A percentile compares a stretch with the other conserved stretches of the same genome.
Evolutionary conservation across 1,140 invertebrate species (phyloP).

Genomic region (Diuraphis noxia): DNA sequence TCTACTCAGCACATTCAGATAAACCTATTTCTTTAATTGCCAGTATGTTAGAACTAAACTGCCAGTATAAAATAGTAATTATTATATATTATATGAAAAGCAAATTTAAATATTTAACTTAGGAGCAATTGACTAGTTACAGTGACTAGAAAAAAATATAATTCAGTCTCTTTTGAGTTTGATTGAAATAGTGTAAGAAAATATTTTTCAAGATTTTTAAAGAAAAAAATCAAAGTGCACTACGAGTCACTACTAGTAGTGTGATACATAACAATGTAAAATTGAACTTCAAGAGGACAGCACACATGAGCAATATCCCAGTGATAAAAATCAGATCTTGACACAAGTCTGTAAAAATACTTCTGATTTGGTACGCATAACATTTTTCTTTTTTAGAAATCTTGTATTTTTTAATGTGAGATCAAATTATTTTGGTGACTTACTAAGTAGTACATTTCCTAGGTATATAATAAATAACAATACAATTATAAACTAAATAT

Average conservation of each 20-base stretch:
- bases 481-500: background rate
- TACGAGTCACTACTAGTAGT: too few species aligned
- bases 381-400: background rate
- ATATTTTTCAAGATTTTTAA: background rate
- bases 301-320: background rate
- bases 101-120: background rate
- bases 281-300: background rate
- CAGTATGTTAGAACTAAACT: background rate
- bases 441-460: background rate
- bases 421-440: conserved; percentile 9
- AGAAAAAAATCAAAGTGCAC: background rate
- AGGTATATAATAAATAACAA: conserved; percentile 3
- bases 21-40: background rate
- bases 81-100: background rate
- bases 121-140: background rate
- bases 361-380: background rate
- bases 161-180: background rate
- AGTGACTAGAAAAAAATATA: background rate
- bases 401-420: background rate
- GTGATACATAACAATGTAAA: background rate
- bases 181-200: background rate
- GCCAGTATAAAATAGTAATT: background rate
- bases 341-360: background rate
- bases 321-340: background rate
- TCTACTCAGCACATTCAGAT: background rate